phyloP scores from a whole-genome alignment of 53 echinoderm and acorn worm species.

The Patiria pectinifera region DNA sequence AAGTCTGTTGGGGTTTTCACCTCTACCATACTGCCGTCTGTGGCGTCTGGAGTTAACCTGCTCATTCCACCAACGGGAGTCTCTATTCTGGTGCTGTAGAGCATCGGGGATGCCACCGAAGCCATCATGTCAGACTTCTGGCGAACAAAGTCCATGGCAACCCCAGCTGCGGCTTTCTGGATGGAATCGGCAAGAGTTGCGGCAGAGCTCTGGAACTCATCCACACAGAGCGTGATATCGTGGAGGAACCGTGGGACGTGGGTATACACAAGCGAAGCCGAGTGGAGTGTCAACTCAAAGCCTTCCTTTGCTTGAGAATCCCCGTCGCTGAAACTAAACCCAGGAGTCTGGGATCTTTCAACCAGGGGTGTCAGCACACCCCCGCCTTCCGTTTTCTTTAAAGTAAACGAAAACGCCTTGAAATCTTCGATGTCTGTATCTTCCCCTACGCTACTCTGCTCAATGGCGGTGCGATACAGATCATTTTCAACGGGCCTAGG shows the following conservation, averaged over 20 bases:
- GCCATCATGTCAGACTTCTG: constrained; percentile 71
- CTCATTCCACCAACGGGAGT: constrained; percentile 36
- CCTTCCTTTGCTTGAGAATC: constrained; percentile 47
- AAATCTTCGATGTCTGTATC: constrained; percentile 37
- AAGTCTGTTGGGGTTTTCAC: constrained; percentile 29
- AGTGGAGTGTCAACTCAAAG: constrained; percentile 66
- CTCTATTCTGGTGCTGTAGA: constrained; percentile 74
- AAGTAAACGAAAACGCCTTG: constrained; percentile 75
- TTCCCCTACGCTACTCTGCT: constrained; percentile 26
- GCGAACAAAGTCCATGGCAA: constrained; percentile 90
- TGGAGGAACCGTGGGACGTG: constrained; percentile 91
- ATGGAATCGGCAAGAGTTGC: constrained; percentile 84
- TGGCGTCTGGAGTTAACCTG: constrained; percentile 20
- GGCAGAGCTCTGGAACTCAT: constrained; percentile 94
- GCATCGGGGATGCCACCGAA: constrained; percentile 68
- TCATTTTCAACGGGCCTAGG: constrained; percentile 50
- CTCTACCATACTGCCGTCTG: constrained; percentile 17
- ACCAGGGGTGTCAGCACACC: neutral
- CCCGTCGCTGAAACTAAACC: constrained; percentile 53
- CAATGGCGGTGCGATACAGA: constrained; percentile 81
- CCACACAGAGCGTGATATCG: constrained; percentile 80
- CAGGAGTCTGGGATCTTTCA: constrained; percentile 31
- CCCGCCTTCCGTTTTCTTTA: constrained; percentile 31
- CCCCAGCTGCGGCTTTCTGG: constrained; percentile 92
- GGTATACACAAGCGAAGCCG: constrained; percentile 93